These are phyloP conservation scores for Sphaeramia orbicularis DNA, from an alignment of 2,797 vertebrate species.

Conservation along the genomic window DNA sequence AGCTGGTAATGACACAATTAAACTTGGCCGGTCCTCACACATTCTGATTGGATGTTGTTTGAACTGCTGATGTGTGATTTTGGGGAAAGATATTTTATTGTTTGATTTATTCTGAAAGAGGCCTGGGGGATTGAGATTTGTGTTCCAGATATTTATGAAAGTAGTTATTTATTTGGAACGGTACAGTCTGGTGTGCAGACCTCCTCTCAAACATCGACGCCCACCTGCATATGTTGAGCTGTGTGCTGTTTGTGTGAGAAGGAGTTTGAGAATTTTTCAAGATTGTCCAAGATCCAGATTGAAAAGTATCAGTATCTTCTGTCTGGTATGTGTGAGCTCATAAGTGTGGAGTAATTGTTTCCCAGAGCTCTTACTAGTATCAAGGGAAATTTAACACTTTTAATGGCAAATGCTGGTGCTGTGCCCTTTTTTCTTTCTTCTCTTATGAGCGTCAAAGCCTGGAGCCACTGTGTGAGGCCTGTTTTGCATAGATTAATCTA, in stretches of 20 bases:
- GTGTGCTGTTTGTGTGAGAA: constrained; percentile 12
- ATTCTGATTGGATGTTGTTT: constrained; percentile 48
- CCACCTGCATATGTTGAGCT: constrained; percentile 50
- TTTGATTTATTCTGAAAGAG: constrained; percentile 10
- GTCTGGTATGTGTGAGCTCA: constrained; percentile 30
- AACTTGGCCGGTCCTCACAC: constrained; percentile 51
- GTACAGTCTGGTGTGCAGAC: constrained; percentile 42
- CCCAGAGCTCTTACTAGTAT: constrained; percentile 54
- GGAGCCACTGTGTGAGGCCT: constrained; percentile 31
- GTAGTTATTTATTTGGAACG: constrained; percentile 54
- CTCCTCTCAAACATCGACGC: constrained; percentile 57
- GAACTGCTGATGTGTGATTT: constrained; percentile 54
- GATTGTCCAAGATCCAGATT: constrained; percentile 26
- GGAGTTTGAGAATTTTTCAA: constrained; percentile 42
- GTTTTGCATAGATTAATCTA: constrained; percentile 53
- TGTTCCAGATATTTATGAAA: constrained; percentile 61
- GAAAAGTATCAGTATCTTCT: constrained; percentile 41
- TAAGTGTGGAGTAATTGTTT: constrained; percentile 59
- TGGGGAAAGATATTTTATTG: constrained; percentile 27
- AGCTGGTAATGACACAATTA: constrained; percentile 51
- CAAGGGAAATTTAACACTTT: constrained; percentile 67
- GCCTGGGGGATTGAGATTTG: constrained; percentile 19
- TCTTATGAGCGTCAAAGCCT: constrained; percentile 55
- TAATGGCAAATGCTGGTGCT: constrained; percentile 63
- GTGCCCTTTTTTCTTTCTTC: constrained; percentile 36